These are phyloP conservation scores for Zophobas atratus DNA, from an alignment of 1,140 invertebrate species.

Conservation along the genomic window DNA sequence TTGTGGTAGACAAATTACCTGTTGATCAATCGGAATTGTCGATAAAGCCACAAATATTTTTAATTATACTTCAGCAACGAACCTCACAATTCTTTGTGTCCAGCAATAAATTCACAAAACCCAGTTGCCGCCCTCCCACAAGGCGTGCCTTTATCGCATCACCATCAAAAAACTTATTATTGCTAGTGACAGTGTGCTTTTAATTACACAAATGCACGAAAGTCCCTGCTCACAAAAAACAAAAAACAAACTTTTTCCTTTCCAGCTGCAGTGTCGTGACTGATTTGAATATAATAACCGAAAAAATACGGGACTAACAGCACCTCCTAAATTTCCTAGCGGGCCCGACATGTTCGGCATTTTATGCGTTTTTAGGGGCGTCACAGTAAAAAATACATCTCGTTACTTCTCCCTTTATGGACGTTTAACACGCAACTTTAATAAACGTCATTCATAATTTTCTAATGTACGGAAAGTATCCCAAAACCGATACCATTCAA, in stretches of 20 bases:
- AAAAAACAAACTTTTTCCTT: slow-evolving; percentile 15
- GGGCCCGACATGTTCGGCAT: neutral
- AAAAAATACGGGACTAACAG: neutral
- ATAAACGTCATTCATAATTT: slow-evolving; percentile 16
- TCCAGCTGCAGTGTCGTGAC: slow-evolving; percentile 3
- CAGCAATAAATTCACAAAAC: too few relatives aligned
- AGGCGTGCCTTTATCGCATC: slow-evolving; percentile 11
- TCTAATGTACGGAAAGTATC: neutral
- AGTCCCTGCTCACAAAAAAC: neutral
- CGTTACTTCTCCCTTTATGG: slow-evolving; percentile 1
- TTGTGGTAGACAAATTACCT: too few relatives aligned
- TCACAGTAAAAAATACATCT: neutral
- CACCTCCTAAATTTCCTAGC: neutral
- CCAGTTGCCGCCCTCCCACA: neutral
- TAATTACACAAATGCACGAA: slow-evolving; percentile 13
- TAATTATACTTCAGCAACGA: too few relatives aligned
- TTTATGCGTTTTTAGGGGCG: neutral
- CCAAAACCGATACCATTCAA: neutral
- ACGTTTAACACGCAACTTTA: neutral
- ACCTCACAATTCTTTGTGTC: too few relatives aligned
- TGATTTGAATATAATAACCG: slow-evolving; percentile 17
- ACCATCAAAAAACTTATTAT: slow-evolving; percentile 6
- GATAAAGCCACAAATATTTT: too few relatives aligned
- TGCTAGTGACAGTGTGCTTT: slow-evolving; percentile 15
- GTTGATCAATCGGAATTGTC: too few relatives aligned